Base-by-base conservation (phyloP, 2,888 invertebrate genomes). In the Cosmia pyralina region DNA sequence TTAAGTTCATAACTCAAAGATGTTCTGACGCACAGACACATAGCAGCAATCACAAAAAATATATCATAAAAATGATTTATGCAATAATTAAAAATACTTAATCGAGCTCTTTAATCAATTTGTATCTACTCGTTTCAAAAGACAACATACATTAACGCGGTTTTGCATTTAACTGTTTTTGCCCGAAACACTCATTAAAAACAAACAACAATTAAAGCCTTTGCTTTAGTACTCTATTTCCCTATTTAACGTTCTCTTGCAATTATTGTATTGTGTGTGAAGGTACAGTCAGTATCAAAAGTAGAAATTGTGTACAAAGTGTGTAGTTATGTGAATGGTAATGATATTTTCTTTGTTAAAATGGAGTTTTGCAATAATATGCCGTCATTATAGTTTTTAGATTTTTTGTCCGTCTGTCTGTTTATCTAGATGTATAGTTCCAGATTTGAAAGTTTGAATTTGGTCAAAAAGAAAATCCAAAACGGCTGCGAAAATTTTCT, bases 161-260 rank as follows among this genome's bases (percentile, higher is more conserved):
- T 28, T n/a, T 11, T 57, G 17, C 19, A 72, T 58, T 72, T 19
- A 71, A 60, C 58, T 52, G 8, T 17, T 50, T 50, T 69, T 22
- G 7, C 34, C 41, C 38, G 50, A 71, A 71, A 57, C 50, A 70
- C 53, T 71, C 15, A 57, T 75, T 59, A 60, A 68, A 69, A 55
- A 52, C 79, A 71, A 70, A 71, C 55, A 60, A 44, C 65, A 41
- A 48, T 65, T 57, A 13, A 44, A 52, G 28, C 44, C 17, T 62
- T 69, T 48, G n/a, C 41, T 22, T 44, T 28, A 52, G 15, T 22
- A 19, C 19, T 15, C 19, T 15, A 74, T 69, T 58, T 58, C 4
- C 50, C 13, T 38, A 46, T 77, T 50, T 13, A 67, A 62, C 34
- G n/a, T 19, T 50, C 22, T 50, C 13, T 38, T 55, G 28, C 58